Percentiles rank a stretch among this genome's conserved stretches.
Evolutionary conservation across 1,140 invertebrate species (phyloP).

Genomic region (Anagrus nilaparvatae): DNA sequence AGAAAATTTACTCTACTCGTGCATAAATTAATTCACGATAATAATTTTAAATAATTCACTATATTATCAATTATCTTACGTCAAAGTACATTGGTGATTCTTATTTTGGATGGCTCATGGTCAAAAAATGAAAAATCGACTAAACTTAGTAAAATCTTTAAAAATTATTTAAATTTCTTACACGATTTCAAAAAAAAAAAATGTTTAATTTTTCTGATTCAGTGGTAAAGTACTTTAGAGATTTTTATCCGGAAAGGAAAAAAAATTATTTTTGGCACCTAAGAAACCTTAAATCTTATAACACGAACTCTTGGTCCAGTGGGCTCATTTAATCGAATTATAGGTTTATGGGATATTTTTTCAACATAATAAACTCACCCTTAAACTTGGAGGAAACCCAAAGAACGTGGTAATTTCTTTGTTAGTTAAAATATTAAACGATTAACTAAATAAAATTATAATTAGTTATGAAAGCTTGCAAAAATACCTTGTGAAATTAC

Average conservation of each 20-base stretch:
- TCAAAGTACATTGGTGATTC: no score
- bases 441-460: neutral
- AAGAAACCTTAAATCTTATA: constrained; percentile 5
- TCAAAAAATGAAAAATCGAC: constrained; percentile 1
- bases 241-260: constrained; percentile 3
- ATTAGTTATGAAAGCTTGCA: constrained; percentile 5
- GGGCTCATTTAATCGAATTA: no score
- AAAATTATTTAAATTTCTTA: neutral
- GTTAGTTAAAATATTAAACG: neutral
- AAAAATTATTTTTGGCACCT: constrained; percentile 10
- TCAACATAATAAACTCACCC: no score
- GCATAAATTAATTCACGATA: no score
- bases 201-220: constrained; percentile 7
- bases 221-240: constrained; percentile 6
- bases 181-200: neutral
- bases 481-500: constrained; percentile 22
- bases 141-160: neutral
- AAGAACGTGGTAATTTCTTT: no score
- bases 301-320: no score
- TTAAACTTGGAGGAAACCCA: no score
- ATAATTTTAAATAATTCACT: no score
- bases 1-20: no score
- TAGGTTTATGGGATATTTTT: no score
- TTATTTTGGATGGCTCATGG: neutral
- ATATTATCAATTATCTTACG: no score